phyloP scores from a whole-genome alignment of 2,888 invertebrate species.

The Drosophila ezoana region DNA sequence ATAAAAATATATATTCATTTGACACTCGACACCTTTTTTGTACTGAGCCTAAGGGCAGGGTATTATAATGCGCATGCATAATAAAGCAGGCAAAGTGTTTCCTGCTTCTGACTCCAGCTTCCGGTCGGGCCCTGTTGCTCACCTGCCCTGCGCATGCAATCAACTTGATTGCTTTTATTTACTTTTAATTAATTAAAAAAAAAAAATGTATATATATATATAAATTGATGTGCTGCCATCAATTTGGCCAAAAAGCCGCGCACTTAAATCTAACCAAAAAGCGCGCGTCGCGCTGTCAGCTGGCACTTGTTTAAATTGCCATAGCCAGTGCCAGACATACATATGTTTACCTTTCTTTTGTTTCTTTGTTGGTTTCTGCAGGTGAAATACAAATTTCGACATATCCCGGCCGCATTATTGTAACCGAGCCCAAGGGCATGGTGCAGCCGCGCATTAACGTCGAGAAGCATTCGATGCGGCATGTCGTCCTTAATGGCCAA shows the following conservation, averaged over 20 bases:
- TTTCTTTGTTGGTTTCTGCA: slow-evolving; percentile 45
- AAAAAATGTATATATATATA: slow-evolving; percentile 7
- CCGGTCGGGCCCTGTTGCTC: slow-evolving; percentile 12
- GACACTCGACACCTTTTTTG: background rate
- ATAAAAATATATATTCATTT: background rate
- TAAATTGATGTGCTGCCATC: slow-evolving; percentile 32
- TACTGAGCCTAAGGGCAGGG: background rate
- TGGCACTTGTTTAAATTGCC: slow-evolving; percentile 35
- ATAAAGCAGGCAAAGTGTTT: slow-evolving; percentile 25
- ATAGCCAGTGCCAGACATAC: slow-evolving; percentile 10
- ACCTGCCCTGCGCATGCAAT: slow-evolving; percentile 56
- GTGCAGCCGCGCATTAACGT: slow-evolving; percentile 90
- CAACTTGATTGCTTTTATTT: slow-evolving; percentile 78
- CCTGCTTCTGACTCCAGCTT: background rate
- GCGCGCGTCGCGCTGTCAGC: slow-evolving; percentile 22
- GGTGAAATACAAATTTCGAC: slow-evolving; percentile 89
- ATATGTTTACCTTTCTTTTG: slow-evolving; percentile 4
- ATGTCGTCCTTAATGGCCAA: slow-evolving; percentile 90
- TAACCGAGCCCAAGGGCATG: slow-evolving; percentile 90
- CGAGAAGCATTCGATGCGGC: slow-evolving; percentile 89
- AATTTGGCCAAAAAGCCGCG: slow-evolving; percentile 26
- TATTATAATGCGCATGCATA: slow-evolving; percentile 38
- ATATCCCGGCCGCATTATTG: slow-evolving; percentile 88
- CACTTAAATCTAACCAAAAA: slow-evolving; percentile 59
- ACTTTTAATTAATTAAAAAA: slow-evolving; percentile 79